Evolutionary conservation across 1,140 invertebrate species (phyloP).

Genomic region (Antheraea pernyi): DNA sequence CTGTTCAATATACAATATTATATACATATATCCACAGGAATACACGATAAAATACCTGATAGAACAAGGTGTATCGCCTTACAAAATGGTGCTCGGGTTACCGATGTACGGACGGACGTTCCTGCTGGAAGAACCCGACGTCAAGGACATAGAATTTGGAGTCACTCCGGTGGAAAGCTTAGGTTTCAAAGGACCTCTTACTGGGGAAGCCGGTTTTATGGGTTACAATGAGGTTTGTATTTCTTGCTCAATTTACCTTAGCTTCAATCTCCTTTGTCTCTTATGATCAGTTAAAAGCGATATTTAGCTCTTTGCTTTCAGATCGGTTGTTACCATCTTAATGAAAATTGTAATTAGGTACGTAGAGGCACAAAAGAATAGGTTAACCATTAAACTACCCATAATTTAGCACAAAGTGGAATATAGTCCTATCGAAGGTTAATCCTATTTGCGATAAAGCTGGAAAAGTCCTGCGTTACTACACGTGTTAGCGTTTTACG

Average conservation of each 20-base stretch:
- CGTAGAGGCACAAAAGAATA: no score
- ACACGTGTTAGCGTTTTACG: no score
- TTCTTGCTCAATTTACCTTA: background rate
- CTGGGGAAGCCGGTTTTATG: conserved; percentile 90
- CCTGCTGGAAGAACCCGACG: conserved; percentile 61
- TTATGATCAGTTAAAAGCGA: no score
- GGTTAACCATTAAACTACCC: no score
- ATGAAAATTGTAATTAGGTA: no score
- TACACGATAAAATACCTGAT: conserved; percentile 89
- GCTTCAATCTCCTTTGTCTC: no score
- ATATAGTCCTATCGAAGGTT: no score
- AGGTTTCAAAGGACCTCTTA: conserved; percentile 88
- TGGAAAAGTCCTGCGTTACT: no score
- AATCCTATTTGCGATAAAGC: no score
- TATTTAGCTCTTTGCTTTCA: no score
- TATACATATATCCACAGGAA: conserved; percentile 75
- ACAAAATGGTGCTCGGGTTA: conserved; percentile 90
- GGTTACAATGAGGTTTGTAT: conserved; percentile 90
- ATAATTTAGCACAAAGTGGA: no score
- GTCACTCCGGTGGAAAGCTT: conserved; percentile 70
- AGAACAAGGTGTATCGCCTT: conserved; percentile 83
- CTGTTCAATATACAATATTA: background rate
- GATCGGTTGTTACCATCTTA: no score
- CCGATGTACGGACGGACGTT: conserved; percentile 92
- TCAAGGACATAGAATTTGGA: conserved; percentile 42